Evolutionary conservation across 2,888 invertebrate genomes (phyloP).

Genomic region (Adela reaumurella): DNA sequence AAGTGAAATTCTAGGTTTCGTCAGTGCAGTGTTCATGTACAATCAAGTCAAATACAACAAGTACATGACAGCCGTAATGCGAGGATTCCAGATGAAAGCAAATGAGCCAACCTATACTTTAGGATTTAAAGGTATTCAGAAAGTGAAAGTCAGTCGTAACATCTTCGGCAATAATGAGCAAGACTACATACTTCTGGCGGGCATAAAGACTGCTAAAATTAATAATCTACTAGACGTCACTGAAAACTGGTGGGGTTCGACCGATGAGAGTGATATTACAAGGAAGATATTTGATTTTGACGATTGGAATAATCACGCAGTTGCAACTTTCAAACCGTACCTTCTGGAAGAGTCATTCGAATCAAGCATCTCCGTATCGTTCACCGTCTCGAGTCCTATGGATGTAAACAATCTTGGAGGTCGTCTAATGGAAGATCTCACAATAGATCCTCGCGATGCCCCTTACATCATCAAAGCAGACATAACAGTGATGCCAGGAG

Average conservation of each 20-base stretch:
- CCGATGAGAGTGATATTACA: constrained; percentile 68
- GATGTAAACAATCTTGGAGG: constrained; percentile 74
- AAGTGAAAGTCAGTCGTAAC: constrained; percentile 86
- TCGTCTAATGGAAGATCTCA: constrained; percentile 64
- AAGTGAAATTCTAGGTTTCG: constrained; percentile 85
- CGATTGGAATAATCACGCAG: constrained; percentile 98
- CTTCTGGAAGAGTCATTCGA: constrained; percentile 74
- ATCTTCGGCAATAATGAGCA: constrained; percentile 78
- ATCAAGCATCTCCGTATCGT: constrained; percentile 70
- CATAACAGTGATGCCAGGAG: constrained; percentile 95
- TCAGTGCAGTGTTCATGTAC: constrained; percentile 72
- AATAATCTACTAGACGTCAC: constrained; percentile 83
- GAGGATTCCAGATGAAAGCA: constrained; percentile 31
- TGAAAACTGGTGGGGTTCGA: constrained; percentile 97
- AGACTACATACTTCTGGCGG: constrained; percentile 90
- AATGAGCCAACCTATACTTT: constrained; percentile 77
- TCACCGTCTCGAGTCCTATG: constrained; percentile 51
- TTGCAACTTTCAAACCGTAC: constrained; percentile 87
- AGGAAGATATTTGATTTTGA: constrained; percentile 94
- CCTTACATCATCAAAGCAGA: constrained; percentile 85
- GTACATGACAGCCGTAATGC: constrained; percentile 31
- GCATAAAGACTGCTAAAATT: constrained; percentile 82
- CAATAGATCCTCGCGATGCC: constrained; percentile 57
- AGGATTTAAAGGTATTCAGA: constrained; percentile 91
- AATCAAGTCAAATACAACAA: constrained; percentile 76